These are phyloP conservation scores for Anas platyrhynchos DNA, from an alignment of 2,113 vertebrate species.

Conservation along the genomic window DNA sequence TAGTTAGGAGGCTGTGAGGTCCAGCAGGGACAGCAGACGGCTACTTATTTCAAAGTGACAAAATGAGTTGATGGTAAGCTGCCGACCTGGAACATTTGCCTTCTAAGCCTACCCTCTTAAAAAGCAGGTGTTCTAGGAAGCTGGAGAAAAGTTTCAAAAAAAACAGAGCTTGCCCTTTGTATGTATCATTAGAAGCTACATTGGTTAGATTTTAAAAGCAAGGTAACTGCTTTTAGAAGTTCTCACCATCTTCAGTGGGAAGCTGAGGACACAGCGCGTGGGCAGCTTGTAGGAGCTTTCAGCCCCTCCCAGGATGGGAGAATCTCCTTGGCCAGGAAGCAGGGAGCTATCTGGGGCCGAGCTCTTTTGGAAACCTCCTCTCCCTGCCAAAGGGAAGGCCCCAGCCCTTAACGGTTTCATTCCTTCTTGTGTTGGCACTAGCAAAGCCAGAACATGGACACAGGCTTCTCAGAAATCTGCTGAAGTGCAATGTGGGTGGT, in stretches of 20 bases:
- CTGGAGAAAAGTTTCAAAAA: background rate
- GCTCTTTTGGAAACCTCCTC: background rate
- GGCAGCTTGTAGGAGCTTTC: background rate
- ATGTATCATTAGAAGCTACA: background rate
- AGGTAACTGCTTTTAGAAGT: background rate
- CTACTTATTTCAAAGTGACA: background rate
- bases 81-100: background rate
- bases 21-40: background rate
- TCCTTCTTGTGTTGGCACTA: background rate
- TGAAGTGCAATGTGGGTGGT: background rate
- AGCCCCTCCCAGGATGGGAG: background rate
- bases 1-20: background rate
- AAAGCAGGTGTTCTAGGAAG: background rate
- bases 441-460: background rate
- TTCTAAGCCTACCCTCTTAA: background rate
- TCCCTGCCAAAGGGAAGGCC: background rate
- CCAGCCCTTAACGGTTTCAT: background rate
- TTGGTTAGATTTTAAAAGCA: background rate
- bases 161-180: background rate
- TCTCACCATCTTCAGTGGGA: background rate
- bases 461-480: background rate
- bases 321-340: background rate
- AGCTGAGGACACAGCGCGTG: background rate
- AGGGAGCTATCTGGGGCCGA: background rate
- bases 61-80: background rate